phyloP scores from a whole-genome alignment of 2,797 vertebrate genomes.

The Sternotherus odoratus region DNA sequence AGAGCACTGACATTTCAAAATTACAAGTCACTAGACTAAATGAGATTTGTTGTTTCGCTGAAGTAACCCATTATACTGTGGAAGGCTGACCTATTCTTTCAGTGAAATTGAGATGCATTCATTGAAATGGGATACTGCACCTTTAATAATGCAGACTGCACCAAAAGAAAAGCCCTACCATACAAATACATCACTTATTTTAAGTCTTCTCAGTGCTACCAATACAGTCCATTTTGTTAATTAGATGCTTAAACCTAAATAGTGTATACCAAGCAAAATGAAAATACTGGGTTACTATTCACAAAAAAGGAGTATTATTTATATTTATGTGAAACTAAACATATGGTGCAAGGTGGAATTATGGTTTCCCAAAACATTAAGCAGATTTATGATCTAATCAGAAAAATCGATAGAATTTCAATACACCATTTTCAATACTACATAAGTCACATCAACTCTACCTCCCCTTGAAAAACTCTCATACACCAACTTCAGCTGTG shows the following conservation, averaged over 20 bases:
- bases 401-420: background rate
- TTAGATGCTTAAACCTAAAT: constrained; percentile 18
- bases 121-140: constrained; percentile 78
- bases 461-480: background rate
- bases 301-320: background rate
- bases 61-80: constrained; percentile 44
- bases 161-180: background rate
- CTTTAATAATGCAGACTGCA: constrained; percentile 83
- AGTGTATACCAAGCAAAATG: constrained; percentile 14
- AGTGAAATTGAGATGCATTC: constrained; percentile 74
- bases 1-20: constrained; percentile 70
- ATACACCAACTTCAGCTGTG: background rate
- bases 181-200: constrained; percentile 5
- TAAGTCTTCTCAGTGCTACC: constrained; percentile 45
- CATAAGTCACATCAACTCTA: background rate
- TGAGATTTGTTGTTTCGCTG: constrained; percentile 40
- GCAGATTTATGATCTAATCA: rapidly evolving
- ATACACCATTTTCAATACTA: background rate
- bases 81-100: constrained; percentile 65
- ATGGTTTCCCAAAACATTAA: background rate
- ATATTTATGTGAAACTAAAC: constrained; percentile 23
- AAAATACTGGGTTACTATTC: constrained; percentile 5
- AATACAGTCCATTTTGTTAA: constrained; percentile 30
- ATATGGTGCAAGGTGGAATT: background rate
- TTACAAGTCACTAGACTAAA: constrained; percentile 43